A percentile compares a stretch with the other conserved stretches of the same genome.
Evolutionary conservation across 2,888 invertebrate genomes (phyloP).

Genomic region (Drosophila flavopinicola): DNA sequence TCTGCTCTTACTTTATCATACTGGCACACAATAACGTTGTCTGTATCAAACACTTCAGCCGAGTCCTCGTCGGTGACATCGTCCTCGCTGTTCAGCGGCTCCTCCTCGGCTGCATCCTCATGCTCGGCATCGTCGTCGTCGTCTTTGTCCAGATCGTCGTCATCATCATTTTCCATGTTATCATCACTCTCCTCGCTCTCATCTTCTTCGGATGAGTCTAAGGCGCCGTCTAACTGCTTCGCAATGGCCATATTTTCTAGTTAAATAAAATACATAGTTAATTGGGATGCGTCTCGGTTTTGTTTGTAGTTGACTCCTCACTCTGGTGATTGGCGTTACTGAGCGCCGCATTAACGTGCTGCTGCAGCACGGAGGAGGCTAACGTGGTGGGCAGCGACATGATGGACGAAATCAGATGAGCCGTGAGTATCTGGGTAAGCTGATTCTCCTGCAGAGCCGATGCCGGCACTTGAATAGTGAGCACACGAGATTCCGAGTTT

Average conservation of each 20-base stretch:
- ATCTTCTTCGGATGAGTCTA: slow-evolving; percentile 91
- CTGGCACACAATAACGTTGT: slow-evolving; percentile 99
- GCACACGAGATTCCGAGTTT: slow-evolving; percentile 88
- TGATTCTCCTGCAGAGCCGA: slow-evolving; percentile 91
- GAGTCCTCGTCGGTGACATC: slow-evolving; percentile 99
- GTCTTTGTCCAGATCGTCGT: slow-evolving; percentile 89
- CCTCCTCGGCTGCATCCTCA: slow-evolving; percentile 90
- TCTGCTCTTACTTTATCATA: slow-evolving; percentile 93
- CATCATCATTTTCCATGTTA: slow-evolving; percentile 89
- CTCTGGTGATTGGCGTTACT: slow-evolving; percentile 86
- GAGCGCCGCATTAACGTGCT: slow-evolving; percentile 93
- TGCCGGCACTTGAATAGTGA: slow-evolving; percentile 96
- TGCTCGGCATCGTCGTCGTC: slow-evolving; percentile 88
- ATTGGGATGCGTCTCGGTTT: neutral
- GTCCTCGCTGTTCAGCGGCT: slow-evolving; percentile 97
- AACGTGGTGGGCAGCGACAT: slow-evolving; percentile 93
- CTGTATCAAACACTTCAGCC: slow-evolving; percentile 98
- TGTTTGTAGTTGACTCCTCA: slow-evolving; percentile 37
- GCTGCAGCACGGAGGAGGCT: slow-evolving; percentile 93
- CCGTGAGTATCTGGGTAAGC: slow-evolving; percentile 90
- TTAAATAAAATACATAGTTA: neutral
- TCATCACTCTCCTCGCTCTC: slow-evolving; percentile 91
- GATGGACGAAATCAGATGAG: slow-evolving; percentile 94
- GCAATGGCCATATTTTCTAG: slow-evolving; percentile 81
- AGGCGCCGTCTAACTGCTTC: slow-evolving; percentile 87